Evolutionary conservation across 2,797 vertebrate genomes (phyloP), one percentile per base, ranked within the genome.

Genomic region (Alca torda): DNA sequence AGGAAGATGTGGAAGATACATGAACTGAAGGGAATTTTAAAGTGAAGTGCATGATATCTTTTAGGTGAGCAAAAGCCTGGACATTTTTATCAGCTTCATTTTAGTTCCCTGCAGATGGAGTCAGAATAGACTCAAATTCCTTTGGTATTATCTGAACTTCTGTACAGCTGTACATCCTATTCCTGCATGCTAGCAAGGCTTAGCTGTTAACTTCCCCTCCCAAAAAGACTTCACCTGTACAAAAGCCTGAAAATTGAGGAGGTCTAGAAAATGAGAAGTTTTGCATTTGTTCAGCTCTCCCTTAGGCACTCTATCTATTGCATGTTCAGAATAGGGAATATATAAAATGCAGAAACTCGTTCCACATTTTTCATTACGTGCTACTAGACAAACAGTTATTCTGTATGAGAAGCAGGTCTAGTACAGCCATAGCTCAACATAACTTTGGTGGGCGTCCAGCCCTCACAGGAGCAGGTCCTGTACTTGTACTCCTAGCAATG

Each of bases 31-130:
- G 51, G 37, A 75, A 87, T 72, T 37, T 86, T 37, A 31, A 90
- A 53, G 31, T 78, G 50, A 84, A 43, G 35, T 13, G 4, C 20
- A 30, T 15, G 18, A 5, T 69, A 59, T 7, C 24, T 89, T 69
- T 57, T 59, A 68, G 56, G 6, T 64, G 43, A 90, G 28, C 16
- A 41, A 37, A 86, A 68, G 18, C 20, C 51, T 76, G 37, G 41
- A 41, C 59, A 16, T 19, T 88, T 86, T 88, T 41, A 57, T 37
- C 74, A 76, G 28, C 64, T 87, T 89, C 28, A 39, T 82, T 92
- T 85, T 65, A 59, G 46, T 85, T 13, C 8, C 20, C 35, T 64
- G 41, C 14, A 64, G 45, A 46, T 87, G 35, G 41, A 50, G 17
- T 26, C 70, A 31, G 31, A 65, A 30, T 18, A 48, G 23, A 41